Evolutionary conservation across 2,888 invertebrate species (phyloP).

Genomic region (Pasiphila rectangulata): DNA sequence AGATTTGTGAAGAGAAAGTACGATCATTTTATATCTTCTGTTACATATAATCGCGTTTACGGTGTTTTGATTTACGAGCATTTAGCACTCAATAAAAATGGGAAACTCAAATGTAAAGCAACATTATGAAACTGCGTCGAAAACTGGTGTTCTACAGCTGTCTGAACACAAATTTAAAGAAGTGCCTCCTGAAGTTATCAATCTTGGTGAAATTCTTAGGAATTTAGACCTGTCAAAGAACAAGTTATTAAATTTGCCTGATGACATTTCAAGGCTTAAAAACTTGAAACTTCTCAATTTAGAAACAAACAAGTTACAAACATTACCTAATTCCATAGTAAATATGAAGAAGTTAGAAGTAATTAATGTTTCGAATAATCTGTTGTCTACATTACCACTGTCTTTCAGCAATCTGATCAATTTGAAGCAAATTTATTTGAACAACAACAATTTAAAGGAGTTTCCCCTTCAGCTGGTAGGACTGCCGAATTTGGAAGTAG

Average conservation of each 20-base stretch:
- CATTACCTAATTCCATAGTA: slow-evolving; percentile 84
- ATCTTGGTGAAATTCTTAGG: slow-evolving; percentile 84
- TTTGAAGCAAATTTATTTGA: slow-evolving; percentile 88
- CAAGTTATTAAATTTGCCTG: slow-evolving; percentile 88
- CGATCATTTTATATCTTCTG: too few species aligned
- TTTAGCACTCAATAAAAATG: slow-evolving; percentile 76
- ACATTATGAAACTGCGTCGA: slow-evolving; percentile 96
- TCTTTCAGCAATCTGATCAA: slow-evolving; percentile 83
- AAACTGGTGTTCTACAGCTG: slow-evolving; percentile 96
- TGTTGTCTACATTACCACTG: slow-evolving; percentile 83
- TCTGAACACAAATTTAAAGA: slow-evolving; percentile 90
- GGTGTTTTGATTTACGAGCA: background rate
- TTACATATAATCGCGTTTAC: background rate
- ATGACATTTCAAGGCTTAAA: slow-evolving; percentile 88
- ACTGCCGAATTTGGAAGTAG: slow-evolving; percentile 89
- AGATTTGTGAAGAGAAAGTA: too few species aligned
- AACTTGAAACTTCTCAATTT: slow-evolving; percentile 87
- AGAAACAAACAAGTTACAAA: slow-evolving; percentile 90
- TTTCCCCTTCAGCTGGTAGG: slow-evolving; percentile 91
- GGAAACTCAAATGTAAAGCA: slow-evolving; percentile 94
- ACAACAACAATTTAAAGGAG: slow-evolving; percentile 87
- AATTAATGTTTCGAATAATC: slow-evolving; percentile 90
- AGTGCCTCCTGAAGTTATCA: slow-evolving; percentile 84
- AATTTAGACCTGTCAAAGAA: slow-evolving; percentile 97
- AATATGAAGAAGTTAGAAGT: slow-evolving; percentile 87